Conservation (phyloP, 2,113 vertebrate genomes). For the Mionectes macconnelli region DNA sequence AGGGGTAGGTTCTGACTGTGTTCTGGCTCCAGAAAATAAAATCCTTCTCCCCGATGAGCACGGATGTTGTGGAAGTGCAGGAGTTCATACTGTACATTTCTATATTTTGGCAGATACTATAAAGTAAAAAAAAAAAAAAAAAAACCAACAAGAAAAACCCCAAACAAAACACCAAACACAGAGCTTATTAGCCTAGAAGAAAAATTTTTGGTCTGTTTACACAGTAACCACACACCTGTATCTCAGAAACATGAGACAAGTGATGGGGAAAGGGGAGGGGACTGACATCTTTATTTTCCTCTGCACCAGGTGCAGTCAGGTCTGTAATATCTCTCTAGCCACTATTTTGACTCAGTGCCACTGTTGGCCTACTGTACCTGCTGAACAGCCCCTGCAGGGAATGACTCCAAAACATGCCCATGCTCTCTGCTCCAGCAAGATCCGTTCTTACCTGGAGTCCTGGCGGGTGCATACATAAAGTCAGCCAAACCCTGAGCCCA, state of each 20-base stretch:
- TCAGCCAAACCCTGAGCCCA: not conserved
- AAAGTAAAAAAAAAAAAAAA: not conserved
- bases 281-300: constrained; percentile 33
- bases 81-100: not conserved
- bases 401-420: constrained; percentile 25
- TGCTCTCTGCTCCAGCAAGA: constrained; percentile 24
- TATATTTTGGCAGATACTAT: not conserved
- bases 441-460: not conserved
- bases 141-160: no score
- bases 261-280: constrained; percentile 39
- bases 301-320: constrained; percentile 55
- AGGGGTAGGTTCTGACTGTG: not conserved
- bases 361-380: constrained; percentile 49
- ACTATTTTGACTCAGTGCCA: constrained; percentile 55
- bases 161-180: not conserved
- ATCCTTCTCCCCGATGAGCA: not conserved
- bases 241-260: constrained; percentile 18
- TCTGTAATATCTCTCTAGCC: constrained; percentile 16
- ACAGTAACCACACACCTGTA: constrained; percentile 47
- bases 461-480: not conserved
- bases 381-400: constrained; percentile 58
- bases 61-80: not conserved
- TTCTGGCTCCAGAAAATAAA: not conserved
- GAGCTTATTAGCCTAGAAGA: constrained; percentile 10
- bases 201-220: constrained; percentile 23